phyloP scores from a whole-genome alignment of 2,888 invertebrate species.

The Rhingia rostrata region DNA sequence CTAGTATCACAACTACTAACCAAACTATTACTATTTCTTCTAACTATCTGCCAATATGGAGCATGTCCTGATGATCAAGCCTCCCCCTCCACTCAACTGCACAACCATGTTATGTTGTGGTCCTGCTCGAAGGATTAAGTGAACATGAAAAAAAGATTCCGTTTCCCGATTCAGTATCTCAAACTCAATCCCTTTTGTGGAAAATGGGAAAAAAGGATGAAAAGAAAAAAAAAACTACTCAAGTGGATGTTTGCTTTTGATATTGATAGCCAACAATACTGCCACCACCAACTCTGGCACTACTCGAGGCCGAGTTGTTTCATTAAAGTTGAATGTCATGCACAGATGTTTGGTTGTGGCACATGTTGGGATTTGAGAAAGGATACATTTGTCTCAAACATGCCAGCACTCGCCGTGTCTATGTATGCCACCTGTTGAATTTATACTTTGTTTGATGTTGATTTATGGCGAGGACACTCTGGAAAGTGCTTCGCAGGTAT shows the following conservation, averaged over 20 bases:
- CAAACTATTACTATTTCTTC: conserved; percentile 52
- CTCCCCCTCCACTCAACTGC: too few relatives aligned
- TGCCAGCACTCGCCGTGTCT: not conserved
- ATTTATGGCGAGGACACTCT: conserved; percentile 50
- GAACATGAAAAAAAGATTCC: conserved; percentile 30
- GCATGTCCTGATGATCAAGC: conserved; percentile 52
- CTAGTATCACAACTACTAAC: conserved; percentile 57
- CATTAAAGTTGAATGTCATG: conserved; percentile 65
- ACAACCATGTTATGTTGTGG: conserved; percentile 12
- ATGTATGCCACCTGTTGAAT: conserved; percentile 54
- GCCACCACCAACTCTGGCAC: conserved; percentile 39
- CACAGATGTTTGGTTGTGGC: conserved; percentile 62
- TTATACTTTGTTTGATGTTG: conserved; percentile 50
- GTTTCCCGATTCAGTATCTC: conserved; percentile 9
- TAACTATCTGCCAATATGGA: conserved; percentile 61
- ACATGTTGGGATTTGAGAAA: conserved; percentile 50
- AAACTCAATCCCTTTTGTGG: conserved; percentile 17
- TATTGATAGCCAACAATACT: conserved; percentile 65
- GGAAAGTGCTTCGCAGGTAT: conserved; percentile 28
- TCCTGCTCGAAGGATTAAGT: not conserved
- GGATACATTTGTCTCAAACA: conserved; percentile 29
- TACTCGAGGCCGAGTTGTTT: conserved; percentile 36
- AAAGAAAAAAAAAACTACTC: conserved; percentile 52
- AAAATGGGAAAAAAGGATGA: not conserved
- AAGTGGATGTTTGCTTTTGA: conserved; percentile 69